phyloP scores from a whole-genome alignment of 2,888 invertebrate genomes.

The Zootermopsis nevadensis region DNA sequence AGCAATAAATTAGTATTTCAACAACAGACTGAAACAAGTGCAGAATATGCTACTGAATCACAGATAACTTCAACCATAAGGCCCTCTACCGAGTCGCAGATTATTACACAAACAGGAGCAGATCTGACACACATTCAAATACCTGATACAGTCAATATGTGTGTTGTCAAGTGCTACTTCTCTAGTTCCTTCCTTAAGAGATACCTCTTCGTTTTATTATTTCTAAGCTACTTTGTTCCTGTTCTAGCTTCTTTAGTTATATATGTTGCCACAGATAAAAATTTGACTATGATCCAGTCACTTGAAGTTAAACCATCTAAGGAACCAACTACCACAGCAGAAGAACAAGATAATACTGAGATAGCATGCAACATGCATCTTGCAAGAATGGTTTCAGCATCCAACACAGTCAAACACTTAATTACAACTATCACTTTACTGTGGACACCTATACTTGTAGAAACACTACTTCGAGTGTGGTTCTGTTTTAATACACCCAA shows the following conservation, averaged over 20 bases:
- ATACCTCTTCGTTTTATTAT: slow-evolving; percentile 58
- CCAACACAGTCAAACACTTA: slow-evolving; percentile 53
- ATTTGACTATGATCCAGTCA: slow-evolving; percentile 48
- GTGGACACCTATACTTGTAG: slow-evolving; percentile 59
- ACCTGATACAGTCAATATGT: slow-evolving; percentile 32
- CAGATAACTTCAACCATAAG: not conserved
- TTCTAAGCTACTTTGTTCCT: slow-evolving; percentile 58
- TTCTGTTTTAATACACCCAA: slow-evolving; percentile 55
- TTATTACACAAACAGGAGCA: not conserved
- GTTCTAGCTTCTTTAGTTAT: slow-evolving; percentile 56
- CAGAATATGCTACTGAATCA: not conserved
- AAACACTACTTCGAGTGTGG: slow-evolving; percentile 56
- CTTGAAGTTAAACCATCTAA: not conserved
- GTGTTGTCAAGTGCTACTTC: slow-evolving; percentile 56
- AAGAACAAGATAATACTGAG: not conserved
- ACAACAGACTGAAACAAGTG: not conserved
- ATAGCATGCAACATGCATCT: slow-evolving; percentile 38
- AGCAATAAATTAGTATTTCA: not conserved
- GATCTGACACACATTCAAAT: slow-evolving; percentile 11
- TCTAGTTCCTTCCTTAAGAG: slow-evolving; percentile 58
- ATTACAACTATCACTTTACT: slow-evolving; percentile 56
- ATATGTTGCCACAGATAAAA: slow-evolving; percentile 52
- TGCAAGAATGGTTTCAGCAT: slow-evolving; percentile 5
- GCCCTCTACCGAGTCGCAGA: not conserved
- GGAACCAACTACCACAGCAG: not conserved